Conservation (phyloP, 53 echinoderm and acorn worm genomes). For the Astropecten irregularis region DNA sequence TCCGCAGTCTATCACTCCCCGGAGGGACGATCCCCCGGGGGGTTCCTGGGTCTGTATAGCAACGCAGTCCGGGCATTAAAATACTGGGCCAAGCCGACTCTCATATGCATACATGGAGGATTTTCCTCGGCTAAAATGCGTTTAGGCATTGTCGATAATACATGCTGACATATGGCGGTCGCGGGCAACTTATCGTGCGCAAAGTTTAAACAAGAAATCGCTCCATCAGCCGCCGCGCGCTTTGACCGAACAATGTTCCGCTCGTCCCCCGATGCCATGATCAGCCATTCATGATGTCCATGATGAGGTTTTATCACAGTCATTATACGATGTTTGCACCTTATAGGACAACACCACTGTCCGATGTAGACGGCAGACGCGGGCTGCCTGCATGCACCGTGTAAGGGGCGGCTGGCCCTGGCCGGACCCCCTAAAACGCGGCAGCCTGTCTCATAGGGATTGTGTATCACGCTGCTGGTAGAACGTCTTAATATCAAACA, state of each 20-base stretch:
- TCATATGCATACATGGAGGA: constrained; percentile 43
- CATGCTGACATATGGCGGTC: constrained; percentile 57
- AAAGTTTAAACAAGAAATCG: constrained; percentile 71
- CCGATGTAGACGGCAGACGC: constrained; percentile 35
- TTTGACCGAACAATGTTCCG: constrained; percentile 59
- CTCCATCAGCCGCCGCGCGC: constrained; percentile 64
- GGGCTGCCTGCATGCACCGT: constrained; percentile 6
- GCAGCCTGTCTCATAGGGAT: constrained; percentile 27
- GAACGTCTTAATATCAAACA: constrained; percentile 24
- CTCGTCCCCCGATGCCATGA: constrained; percentile 57
- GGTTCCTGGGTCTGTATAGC: constrained; percentile 42
- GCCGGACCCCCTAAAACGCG: neutral
- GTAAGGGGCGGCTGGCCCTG: too few relatives aligned
- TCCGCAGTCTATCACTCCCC: constrained; percentile 56
- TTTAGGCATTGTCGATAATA: constrained; percentile 62
- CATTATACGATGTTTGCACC: constrained; percentile 52
- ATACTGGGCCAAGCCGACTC: constrained; percentile 32
- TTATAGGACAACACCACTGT: constrained; percentile 1
- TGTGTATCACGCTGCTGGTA: constrained; percentile 43
- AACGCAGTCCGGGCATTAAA: constrained; percentile 50
- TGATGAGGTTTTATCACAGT: constrained; percentile 59
- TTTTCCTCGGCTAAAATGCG: constrained; percentile 57
- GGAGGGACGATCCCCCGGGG: constrained; percentile 42
- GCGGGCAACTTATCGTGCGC: constrained; percentile 59
- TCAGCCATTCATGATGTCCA: constrained; percentile 58